Conservation (phyloP, 2,113 vertebrate genomes). For the Melanocharis versteri region DNA sequence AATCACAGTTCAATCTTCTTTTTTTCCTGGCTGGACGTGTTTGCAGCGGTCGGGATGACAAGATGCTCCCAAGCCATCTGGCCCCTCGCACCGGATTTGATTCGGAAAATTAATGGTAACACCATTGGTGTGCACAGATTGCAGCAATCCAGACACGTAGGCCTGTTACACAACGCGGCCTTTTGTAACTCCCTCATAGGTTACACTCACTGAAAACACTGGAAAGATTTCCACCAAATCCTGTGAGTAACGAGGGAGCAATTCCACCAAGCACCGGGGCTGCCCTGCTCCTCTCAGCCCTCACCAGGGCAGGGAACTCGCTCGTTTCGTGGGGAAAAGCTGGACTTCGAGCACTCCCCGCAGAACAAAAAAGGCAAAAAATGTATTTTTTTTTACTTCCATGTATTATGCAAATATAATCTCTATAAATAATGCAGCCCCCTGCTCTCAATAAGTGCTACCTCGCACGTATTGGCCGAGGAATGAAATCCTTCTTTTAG, state of each 20-base stretch:
- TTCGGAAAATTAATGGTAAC: conserved; percentile 69
- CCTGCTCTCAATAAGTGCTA: background rate
- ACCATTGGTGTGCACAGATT: conserved; percentile 54
- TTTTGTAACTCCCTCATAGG: background rate
- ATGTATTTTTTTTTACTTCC: background rate
- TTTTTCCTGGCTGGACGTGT: conserved; percentile 51
- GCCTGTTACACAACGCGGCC: conserved; percentile 52
- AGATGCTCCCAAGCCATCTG: conserved; percentile 69
- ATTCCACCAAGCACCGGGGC: rapidly evolving
- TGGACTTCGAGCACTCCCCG: background rate
- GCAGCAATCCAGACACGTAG: conserved; percentile 50
- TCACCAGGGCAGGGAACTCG: background rate
- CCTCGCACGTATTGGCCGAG: background rate
- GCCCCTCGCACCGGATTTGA: conserved; percentile 51
- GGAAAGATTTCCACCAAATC: background rate
- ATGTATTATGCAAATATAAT: conserved; percentile 29
- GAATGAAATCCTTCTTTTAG: background rate
- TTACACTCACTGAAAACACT: background rate
- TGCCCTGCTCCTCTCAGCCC: background rate
- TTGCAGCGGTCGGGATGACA: conserved; percentile 57
- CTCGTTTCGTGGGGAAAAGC: rapidly evolving
- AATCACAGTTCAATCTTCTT: conserved; percentile 71
- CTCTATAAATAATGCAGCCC: conserved; percentile 23
- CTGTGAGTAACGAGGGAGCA: background rate
- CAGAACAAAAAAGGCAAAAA: background rate